Conservation (phyloP, 2,113 vertebrate genomes). For the Corynorhinus townsendii region DNA sequence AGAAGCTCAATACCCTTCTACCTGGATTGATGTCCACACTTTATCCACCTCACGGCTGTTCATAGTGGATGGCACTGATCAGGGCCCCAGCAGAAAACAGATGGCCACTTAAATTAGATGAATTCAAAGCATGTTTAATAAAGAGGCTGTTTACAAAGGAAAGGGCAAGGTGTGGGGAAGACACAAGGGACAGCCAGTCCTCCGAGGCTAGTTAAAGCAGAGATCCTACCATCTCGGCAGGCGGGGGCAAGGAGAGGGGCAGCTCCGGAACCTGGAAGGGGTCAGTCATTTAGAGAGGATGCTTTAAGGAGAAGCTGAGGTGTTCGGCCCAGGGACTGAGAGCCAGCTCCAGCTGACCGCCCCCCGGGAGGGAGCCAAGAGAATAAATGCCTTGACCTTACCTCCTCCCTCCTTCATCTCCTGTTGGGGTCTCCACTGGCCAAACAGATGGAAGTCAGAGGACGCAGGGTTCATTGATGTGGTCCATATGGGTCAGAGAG, state of each 20-base stretch:
- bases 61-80: neutral
- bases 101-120: conserved; percentile 45
- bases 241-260: too few species aligned
- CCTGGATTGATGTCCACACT: neutral
- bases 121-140: conserved; percentile 37
- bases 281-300: neutral
- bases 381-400: neutral
- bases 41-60: neutral
- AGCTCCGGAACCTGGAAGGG: neutral
- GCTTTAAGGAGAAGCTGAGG: neutral
- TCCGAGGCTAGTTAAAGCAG: neutral
- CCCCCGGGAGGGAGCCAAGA: neutral
- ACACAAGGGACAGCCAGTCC: neutral
- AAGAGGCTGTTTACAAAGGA: neutral
- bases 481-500: neutral
- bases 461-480: neutral
- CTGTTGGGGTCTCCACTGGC: neutral
- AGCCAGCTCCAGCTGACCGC: neutral
- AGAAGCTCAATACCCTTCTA: neutral
- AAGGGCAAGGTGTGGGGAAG: neutral
- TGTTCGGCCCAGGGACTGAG: neutral
- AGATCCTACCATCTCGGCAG: neutral
- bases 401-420: neutral
- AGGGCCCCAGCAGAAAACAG: conserved; percentile 39
- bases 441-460: neutral